A percentile compares a stretch with the other conserved stretches of the same genome.
These are phyloP conservation scores for Drosophila bifasciata DNA, from an alignment of 1,140 invertebrate species.

Conservation along the genomic window DNA sequence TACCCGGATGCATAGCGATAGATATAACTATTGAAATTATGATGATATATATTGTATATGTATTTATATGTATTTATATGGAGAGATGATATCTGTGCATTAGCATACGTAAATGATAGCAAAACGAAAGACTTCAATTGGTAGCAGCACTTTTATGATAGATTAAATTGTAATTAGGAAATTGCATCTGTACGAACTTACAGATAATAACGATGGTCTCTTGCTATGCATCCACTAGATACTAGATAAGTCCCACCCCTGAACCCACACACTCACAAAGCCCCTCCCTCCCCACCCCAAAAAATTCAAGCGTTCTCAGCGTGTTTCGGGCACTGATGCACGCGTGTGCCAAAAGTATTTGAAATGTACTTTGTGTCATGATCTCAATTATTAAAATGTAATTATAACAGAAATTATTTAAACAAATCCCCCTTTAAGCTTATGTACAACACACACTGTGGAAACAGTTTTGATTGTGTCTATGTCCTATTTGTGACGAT, in stretches of 20 bases:
- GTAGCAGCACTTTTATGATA: slow-evolving; percentile 40
- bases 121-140: slow-evolving; percentile 38
- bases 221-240: slow-evolving; percentile 52
- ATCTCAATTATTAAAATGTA: slow-evolving; percentile 76
- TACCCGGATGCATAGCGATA: slow-evolving; percentile 47
- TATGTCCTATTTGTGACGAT: slow-evolving; percentile 34
- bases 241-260: slow-evolving; percentile 42
- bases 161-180: slow-evolving; percentile 61
- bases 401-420: slow-evolving; percentile 78
- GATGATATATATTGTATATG: slow-evolving; percentile 40
- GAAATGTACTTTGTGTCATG: slow-evolving; percentile 72
- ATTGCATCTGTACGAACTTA: slow-evolving; percentile 30
- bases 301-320: slow-evolving; percentile 79
- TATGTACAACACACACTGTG: slow-evolving; percentile 1
- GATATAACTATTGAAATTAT: slow-evolving; percentile 47
- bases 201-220: slow-evolving; percentile 17
- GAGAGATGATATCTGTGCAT: slow-evolving; percentile 44
- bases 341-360: slow-evolving; percentile 78
- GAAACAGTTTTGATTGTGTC: slow-evolving; percentile 46
- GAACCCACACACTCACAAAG: slow-evolving; percentile 4
- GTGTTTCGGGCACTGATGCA: slow-evolving; percentile 62
- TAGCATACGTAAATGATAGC: slow-evolving; percentile 64
- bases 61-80: slow-evolving; percentile 43
- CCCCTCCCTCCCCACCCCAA: background rate
- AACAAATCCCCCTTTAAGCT: slow-evolving; percentile 38